Evolutionary conservation across 2,888 invertebrate genomes (phyloP).

Genomic region (Drosophila greeni): DNA sequence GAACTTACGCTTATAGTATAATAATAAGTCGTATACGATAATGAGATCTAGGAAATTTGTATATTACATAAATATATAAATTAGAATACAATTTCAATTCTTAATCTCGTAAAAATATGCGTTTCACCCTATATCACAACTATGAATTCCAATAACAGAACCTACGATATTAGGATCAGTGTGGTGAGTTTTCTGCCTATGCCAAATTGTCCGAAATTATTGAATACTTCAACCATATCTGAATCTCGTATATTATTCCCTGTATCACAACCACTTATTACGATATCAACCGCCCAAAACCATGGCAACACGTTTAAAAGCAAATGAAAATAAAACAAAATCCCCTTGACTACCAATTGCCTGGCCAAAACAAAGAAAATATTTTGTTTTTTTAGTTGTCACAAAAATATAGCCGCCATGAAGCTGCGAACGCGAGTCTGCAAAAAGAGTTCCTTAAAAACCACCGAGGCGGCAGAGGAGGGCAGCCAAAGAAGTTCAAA

Average conservation of each 20-base stretch:
- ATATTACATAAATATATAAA: not conserved
- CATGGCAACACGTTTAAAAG: constrained; percentile 42
- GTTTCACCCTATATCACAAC: not conserved
- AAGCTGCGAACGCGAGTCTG: constrained; percentile 89
- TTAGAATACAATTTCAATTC: too few species aligned
- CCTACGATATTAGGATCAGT: not conserved
- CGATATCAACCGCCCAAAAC: constrained; percentile 5
- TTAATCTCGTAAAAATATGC: not conserved
- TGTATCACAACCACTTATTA: not conserved
- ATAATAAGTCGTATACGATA: too few species aligned
- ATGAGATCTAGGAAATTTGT: not conserved
- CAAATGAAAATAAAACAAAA: constrained; percentile 17
- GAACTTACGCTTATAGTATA: too few species aligned
- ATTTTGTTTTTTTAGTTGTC: not conserved
- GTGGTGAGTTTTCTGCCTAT: not conserved
- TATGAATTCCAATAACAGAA: not conserved
- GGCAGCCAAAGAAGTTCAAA: constrained; percentile 42
- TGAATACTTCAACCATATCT: not conserved
- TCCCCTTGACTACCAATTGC: constrained; percentile 37
- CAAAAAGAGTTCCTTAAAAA: constrained; percentile 84
- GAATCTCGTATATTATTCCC: not conserved
- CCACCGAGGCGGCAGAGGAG: constrained; percentile 38
- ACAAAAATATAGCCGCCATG: constrained; percentile 80
- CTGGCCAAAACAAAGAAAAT: constrained; percentile 15
- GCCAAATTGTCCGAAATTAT: too few species aligned